Base-by-base conservation (phyloP, 1,140 invertebrate species). In the Drosophila ambigua region DNA sequence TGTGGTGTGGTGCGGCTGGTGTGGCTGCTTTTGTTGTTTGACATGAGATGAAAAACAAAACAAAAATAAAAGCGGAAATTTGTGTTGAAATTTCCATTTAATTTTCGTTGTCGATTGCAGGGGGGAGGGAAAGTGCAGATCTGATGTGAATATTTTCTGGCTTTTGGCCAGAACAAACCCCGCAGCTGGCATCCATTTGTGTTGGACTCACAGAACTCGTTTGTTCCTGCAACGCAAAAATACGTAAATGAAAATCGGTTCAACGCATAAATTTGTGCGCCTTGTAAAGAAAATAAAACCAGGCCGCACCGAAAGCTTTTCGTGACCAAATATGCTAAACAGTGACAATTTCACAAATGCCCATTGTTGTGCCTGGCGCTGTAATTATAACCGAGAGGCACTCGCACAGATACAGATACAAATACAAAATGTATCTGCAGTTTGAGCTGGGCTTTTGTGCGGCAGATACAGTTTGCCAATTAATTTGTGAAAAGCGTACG, bases 291-390 rank as follows among this genome's bases (percentile, higher is more conserved):
- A 81, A 74, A 74, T 59, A 68, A 63, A 74, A 59, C 43, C 62
- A 67, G 65, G 73, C 76, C 68, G 63, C 73, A 59, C 79, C 60
- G 59, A 52, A 82, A 85, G 59, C 82, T 45, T 87, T 79, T 87
- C 83, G 83, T 87, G 83, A 87, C 83, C 83, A 88, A 87, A 87
- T 87, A 87, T 87, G 83, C 83, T 87, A 87, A 87, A 83, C 64
- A 87, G 83, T 87, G 83, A 87, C 83, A 87, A 88, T 87, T 87
- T 88, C 83, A 87, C 83, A 88, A 87, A 87, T 88, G 72, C 74
- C 83, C 81, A 85, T 85, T 85, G 82, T 69, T 58, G 60, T 62
- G 28, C 16, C 24, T 77, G 65, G 61, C 52, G 67, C 54, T 85
- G 80, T 79, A 85, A 88, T 82, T 85, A 87, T 50, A 76, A 59